A percentile compares a stretch with the other conserved stretches of the same genome.
Evolutionary conservation across 2,113 vertebrate genomes (phyloP).

Genomic region (Trochalopteron elliotii): DNA sequence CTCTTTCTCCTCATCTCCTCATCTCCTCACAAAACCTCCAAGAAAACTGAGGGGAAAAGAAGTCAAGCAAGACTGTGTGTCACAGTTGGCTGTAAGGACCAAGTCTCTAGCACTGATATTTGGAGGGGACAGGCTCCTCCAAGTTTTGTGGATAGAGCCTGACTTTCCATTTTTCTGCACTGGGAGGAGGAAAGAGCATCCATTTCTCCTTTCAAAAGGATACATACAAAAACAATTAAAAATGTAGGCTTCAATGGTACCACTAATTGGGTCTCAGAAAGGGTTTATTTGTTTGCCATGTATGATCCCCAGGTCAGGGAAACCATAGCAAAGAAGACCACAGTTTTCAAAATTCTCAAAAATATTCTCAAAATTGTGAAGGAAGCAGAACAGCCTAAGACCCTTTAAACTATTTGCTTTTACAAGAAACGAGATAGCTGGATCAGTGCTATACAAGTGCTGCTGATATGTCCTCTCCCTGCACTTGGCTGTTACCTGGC

Average conservation of each 20-base stretch:
- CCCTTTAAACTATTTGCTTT: constrained; percentile 27
- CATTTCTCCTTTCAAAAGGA: background rate
- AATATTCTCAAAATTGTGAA: background rate
- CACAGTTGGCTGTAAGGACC: background rate
- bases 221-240: background rate
- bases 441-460: background rate
- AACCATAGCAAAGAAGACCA: background rate
- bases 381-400: background rate
- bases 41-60: background rate
- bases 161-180: background rate
- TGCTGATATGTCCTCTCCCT: background rate
- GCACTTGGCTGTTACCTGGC: constrained; percentile 41
- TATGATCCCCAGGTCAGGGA: background rate
- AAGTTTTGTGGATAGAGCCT: background rate
- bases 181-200: background rate
- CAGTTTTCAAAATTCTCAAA: background rate
- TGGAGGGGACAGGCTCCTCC: background rate
- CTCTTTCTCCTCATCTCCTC: background rate
- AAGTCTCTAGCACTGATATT: background rate
- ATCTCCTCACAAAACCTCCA: background rate
- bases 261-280: background rate
- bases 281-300: background rate
- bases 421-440: constrained; percentile 40
- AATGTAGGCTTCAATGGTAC: background rate
- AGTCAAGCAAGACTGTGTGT: background rate